phyloP scores from a whole-genome alignment of 2,113 vertebrate genomes.

The Chaetura pelagica region DNA sequence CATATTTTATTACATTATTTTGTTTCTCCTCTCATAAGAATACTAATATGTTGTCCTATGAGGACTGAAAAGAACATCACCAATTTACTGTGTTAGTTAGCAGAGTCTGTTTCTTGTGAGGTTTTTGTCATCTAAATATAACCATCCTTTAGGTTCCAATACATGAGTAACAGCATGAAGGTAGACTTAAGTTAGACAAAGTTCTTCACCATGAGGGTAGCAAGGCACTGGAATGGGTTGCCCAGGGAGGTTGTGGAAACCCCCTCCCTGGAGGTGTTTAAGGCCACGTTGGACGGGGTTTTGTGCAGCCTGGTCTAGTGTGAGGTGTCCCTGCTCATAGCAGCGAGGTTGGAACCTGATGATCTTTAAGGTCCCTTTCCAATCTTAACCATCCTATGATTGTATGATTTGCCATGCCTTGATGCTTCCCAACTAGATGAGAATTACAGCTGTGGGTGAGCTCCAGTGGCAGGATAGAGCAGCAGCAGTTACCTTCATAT shows the following conservation, averaged over 20 bases:
- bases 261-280: too few species aligned
- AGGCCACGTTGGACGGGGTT: too few species aligned
- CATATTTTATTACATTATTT: neutral
- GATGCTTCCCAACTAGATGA: conserved; percentile 1
- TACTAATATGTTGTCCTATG: neutral
- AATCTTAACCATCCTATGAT: too few species aligned
- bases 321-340: too few species aligned
- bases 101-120: neutral
- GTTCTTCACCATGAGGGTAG: too few species aligned
- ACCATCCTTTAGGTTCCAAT: neutral
- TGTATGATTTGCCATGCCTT: neutral
- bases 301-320: too few species aligned
- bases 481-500: neutral
- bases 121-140: neutral
- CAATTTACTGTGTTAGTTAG: neutral
- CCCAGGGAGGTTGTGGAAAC: too few species aligned
- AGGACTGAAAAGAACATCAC: neutral
- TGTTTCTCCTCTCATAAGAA: neutral
- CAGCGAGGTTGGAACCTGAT: too few species aligned
- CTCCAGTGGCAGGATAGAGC: neutral
- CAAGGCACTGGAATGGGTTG: too few species aligned
- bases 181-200: too few species aligned
- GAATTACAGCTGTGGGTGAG: conserved; percentile 34
- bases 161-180: neutral
- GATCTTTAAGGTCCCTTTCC: too few species aligned